phyloP scores from a whole-genome alignment of 2,113 vertebrate species.

The Xiphophorus maculatus region DNA sequence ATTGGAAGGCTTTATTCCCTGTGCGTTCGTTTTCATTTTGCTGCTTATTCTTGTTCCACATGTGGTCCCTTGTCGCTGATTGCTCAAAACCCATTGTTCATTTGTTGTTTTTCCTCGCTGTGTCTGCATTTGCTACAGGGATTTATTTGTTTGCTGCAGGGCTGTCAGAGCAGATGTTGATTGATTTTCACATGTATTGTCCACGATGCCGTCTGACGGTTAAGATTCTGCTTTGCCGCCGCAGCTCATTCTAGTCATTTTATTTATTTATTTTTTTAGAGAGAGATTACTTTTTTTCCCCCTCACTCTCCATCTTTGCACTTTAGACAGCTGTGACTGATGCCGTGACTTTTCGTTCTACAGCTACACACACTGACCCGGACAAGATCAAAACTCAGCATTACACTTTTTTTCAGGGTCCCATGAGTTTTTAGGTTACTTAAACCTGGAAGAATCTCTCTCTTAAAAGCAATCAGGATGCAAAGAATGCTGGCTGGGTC shows the following conservation, averaged over 20 bases:
- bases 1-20: not conserved
- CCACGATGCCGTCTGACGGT: not conserved
- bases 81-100: not conserved
- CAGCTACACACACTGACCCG: not conserved
- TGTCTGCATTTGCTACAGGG: not conserved
- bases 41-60: not conserved
- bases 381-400: not conserved
- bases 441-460: too few relatives aligned
- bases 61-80: not conserved
- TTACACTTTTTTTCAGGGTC: not conserved
- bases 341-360: not conserved
- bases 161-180: not conserved
- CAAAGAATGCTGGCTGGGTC: not conserved
- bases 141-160: constrained; percentile 1
- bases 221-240: not conserved
- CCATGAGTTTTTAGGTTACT: not conserved
- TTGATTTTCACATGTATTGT: not conserved
- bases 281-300: too few relatives aligned
- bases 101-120: not conserved
- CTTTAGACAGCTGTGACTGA: not conserved
- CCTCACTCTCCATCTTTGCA: not conserved
- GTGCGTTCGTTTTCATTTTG: not conserved
- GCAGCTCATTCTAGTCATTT: not conserved
- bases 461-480: not conserved
- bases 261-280: not conserved